Base-by-base conservation (phyloP, 2,888 invertebrate species). In the Morinoia aosen region DNA sequence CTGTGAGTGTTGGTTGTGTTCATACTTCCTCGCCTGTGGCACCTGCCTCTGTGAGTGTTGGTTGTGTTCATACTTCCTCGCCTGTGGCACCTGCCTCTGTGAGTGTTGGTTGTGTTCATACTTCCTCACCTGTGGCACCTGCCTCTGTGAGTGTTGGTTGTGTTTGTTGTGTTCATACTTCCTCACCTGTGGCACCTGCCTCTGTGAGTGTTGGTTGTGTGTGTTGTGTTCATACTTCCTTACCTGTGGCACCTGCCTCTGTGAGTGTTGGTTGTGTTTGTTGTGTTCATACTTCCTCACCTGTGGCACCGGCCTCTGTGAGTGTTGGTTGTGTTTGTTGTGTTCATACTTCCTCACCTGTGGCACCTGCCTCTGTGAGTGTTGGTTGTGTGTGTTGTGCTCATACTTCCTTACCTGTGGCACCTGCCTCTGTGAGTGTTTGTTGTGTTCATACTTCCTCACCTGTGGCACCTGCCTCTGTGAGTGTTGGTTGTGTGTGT, bases 261-360 rank as follows among this genome's bases (percentile, higher is more conserved):
- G 61, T 61, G 61, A 61, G 61, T 2, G 61, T 8, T 8, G 61
- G 16, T 16, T 61, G 12, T 12, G 2, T 48, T 4, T 48, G 48
- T 48, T 48, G n/a, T 48, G 5, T 48, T 48, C 48, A 48, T 48
- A 48, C 48, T 48, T 48, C 48, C 48, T 48, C 48, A 48, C 48
- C 48, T 48, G 48, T 48, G 48, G 48, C n/a, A 48, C 48, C 48
- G 2, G 48, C 48, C 48, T 48, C 48, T 48, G 48, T 48, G 48
- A 4, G 5, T 48, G 48, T n/a, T n/a, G n/a, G n/a, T n/a, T n/a
- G n/a, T n/a, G n/a, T n/a, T n/a, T n/a, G n/a, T n/a, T n/a, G n/a
- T n/a, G n/a, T n/a, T n/a, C n/a, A n/a, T 99, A 98, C 97, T 99
- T 99, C 98, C 98, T 99, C 97, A 99, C 99, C 58, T 99, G 99